phyloP scores from a whole-genome alignment of 2,888 invertebrate genomes.

The Zhuqinia jingwanae region DNA sequence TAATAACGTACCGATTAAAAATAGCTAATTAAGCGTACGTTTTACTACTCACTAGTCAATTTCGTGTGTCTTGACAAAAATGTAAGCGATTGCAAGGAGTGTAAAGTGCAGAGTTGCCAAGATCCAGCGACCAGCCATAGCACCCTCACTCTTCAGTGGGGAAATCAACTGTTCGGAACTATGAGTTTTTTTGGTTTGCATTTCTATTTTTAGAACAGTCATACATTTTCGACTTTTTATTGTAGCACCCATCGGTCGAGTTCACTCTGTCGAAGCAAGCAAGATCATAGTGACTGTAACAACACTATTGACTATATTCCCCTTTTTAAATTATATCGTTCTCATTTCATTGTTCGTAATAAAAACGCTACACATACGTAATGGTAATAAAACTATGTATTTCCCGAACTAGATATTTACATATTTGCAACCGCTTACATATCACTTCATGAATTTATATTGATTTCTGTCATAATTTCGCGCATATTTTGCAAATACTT shows the following conservation, averaged over 20 bases:
- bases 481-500: too few relatives aligned
- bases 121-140: conserved; percentile 10
- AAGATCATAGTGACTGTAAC: conserved; percentile 24
- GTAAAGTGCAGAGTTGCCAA: conserved; percentile 23
- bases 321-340: background rate
- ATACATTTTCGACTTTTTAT: conserved; percentile 17
- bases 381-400: too few relatives aligned
- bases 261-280: conserved; percentile 16
- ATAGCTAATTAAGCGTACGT: conserved; percentile 40
- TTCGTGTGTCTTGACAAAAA: conserved; percentile 11
- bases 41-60: conserved; percentile 36
- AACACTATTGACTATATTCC: background rate
- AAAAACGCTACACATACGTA: background rate
- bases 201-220: conserved; percentile 57
- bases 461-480: too few relatives aligned
- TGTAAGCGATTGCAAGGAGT: background rate
- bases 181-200: conserved; percentile 18
- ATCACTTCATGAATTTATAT: too few relatives aligned
- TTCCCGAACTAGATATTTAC: too few relatives aligned
- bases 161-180: conserved; percentile 44
- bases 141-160: too few relatives aligned
- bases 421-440: too few relatives aligned
- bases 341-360: background rate
- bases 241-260: conserved; percentile 1
- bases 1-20: background rate